phyloP scores from a whole-genome alignment of 2,113 vertebrate genomes.

The Malaclemys terrapin region DNA sequence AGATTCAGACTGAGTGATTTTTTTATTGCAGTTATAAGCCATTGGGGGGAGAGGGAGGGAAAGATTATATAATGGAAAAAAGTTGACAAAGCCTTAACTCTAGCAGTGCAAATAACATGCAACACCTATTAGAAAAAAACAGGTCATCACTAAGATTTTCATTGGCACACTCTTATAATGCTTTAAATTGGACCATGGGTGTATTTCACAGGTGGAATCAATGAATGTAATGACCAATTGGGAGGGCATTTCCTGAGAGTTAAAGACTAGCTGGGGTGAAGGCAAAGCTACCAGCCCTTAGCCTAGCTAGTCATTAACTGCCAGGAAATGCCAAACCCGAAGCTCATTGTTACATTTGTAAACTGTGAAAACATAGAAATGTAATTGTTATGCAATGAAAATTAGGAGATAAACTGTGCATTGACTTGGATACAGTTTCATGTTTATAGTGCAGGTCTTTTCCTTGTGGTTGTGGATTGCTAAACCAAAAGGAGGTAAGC shows the following conservation, averaged over 20 bases:
- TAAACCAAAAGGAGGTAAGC: background rate
- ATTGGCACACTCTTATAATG: background rate
- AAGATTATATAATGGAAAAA: conserved; percentile 72
- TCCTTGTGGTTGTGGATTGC: background rate
- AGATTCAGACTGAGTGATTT: conserved; percentile 50
- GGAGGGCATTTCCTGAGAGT: conserved; percentile 51
- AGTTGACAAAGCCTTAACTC: conserved; percentile 47
- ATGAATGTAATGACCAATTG: background rate
- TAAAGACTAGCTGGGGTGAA: background rate
- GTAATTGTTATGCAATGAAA: background rate
- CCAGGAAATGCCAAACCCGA: conserved; percentile 3
- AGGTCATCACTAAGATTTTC: conserved; percentile 18
- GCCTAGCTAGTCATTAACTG: conserved; percentile 12
- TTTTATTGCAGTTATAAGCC: conserved; percentile 66
- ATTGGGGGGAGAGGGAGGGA: background rate
- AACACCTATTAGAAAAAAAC: conserved; percentile 23
- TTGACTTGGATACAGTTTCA: background rate
- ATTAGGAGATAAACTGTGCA: background rate
- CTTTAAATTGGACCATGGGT: conserved; percentile 46
- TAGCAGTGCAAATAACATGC: conserved; percentile 40
- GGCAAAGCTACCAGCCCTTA: background rate
- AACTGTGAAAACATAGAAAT: conserved; percentile 3
- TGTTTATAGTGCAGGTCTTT: background rate
- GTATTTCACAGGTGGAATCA: conserved; percentile 39
- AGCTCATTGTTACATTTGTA: background rate